phyloP scores from a whole-genome alignment of 1,140 invertebrate genomes.

The Nasonia longicornis region DNA sequence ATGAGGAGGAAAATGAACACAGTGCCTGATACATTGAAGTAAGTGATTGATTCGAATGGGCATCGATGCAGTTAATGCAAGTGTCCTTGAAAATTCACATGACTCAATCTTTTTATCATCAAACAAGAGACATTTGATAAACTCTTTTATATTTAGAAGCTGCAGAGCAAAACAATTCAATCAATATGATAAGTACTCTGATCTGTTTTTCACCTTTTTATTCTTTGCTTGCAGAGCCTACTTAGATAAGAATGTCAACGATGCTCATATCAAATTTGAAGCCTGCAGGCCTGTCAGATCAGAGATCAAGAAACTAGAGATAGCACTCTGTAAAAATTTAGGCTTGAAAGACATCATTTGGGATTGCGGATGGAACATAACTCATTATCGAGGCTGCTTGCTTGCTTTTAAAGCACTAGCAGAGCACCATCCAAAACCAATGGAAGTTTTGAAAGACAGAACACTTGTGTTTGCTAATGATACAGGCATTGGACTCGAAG shows the following conservation, averaged over 20 bases:
- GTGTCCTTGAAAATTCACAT: not conserved
- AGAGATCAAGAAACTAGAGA: slow-evolving; percentile 76
- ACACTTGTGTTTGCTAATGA: slow-evolving; percentile 87
- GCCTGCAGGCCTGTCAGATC: slow-evolving; percentile 75
- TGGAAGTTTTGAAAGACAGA: slow-evolving; percentile 77
- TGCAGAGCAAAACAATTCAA: not conserved
- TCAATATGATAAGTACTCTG: not conserved
- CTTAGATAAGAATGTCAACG: slow-evolving; percentile 75
- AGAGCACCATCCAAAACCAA: slow-evolving; percentile 77
- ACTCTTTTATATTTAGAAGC: not conserved
- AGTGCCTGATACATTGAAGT: slow-evolving; percentile 70
- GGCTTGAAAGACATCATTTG: slow-evolving; percentile 75
- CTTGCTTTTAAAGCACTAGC: slow-evolving; percentile 80
- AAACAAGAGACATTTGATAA: too few relatives aligned
- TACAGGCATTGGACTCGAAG: slow-evolving; percentile 89
- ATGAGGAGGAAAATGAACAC: slow-evolving; percentile 70
- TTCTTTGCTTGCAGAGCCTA: slow-evolving; percentile 69
- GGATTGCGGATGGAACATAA: slow-evolving; percentile 90
- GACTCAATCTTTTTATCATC: not conserved
- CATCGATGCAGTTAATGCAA: not conserved
- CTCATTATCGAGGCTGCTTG: slow-evolving; percentile 86
- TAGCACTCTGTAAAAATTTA: slow-evolving; percentile 70
- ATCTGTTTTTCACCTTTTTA: not conserved
- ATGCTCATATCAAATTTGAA: slow-evolving; percentile 73
- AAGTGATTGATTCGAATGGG: slow-evolving; percentile 18